Evolutionary conservation across 2,797 vertebrate genomes (phyloP).

Genomic region (Phylloscopus collybita): DNA sequence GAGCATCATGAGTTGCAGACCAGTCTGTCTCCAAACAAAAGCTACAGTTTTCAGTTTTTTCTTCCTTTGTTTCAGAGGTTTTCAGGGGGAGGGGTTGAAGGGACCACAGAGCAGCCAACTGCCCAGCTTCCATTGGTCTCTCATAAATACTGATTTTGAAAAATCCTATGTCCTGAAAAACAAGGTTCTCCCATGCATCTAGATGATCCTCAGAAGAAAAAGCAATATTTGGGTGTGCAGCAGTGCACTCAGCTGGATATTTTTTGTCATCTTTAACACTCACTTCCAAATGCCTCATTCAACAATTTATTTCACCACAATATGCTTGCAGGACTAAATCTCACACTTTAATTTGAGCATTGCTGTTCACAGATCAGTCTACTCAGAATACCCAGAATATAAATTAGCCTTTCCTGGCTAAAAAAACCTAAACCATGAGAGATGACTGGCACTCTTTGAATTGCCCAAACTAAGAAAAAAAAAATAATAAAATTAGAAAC

Average conservation of each 20-base stretch:
- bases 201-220: not conserved
- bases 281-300: not conserved
- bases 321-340: not conserved
- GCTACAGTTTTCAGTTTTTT: fast-evolving
- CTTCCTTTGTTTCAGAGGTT: not conserved
- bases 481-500: not conserved
- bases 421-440: not conserved
- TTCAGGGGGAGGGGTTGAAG: not conserved
- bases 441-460: fast-evolving
- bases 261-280: not conserved
- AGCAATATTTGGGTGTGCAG: not conserved
- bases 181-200: not conserved
- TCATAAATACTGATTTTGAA: not conserved
- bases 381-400: not conserved
- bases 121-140: not conserved
- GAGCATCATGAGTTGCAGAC: not conserved
- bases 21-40: not conserved
- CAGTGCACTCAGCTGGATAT: not conserved
- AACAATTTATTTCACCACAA: slow-evolving; percentile 7
- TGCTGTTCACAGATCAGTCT: not conserved
- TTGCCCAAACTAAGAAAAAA: not conserved
- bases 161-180: not conserved
- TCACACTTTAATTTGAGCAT: not conserved
- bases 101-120: not conserved
- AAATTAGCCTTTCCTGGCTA: not conserved